These are phyloP conservation scores for Novumbra hubbsi DNA, from an alignment of 2,797 vertebrate species.

Conservation along the genomic window DNA sequence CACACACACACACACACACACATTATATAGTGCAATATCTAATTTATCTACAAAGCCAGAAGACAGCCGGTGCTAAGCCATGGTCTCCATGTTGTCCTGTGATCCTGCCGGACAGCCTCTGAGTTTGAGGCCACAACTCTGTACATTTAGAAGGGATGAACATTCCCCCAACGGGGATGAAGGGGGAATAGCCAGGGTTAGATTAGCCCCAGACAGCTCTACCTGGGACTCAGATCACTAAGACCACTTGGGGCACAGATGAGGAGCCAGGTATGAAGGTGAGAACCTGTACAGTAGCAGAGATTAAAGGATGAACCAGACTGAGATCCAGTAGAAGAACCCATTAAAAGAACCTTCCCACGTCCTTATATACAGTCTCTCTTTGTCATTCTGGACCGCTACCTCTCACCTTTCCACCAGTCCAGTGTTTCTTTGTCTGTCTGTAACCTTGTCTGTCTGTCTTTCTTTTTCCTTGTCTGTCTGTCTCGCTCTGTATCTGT, in stretches of 20 bases:
- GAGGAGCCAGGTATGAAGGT: slow-evolving; percentile 9
- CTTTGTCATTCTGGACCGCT: not conserved
- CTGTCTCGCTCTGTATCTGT: not conserved
- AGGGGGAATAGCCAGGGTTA: not conserved
- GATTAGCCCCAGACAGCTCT: slow-evolving; percentile 1
- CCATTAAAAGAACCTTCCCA: not conserved
- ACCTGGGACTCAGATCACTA: slow-evolving; percentile 14
- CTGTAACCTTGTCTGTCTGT: too few relatives aligned
- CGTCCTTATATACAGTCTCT: not conserved
- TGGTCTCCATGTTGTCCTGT: not conserved
- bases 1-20: too few relatives aligned
- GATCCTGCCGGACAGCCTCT: not conserved
- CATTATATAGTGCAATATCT: too few relatives aligned
- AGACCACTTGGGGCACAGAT: not conserved
- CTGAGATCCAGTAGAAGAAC: not conserved
- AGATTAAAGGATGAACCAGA: slow-evolving; percentile 9
- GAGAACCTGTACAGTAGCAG: slow-evolving; percentile 30
- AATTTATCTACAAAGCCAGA: not conserved
- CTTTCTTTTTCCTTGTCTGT: not conserved
- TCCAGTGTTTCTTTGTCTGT: not conserved
- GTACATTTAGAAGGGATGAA: not conserved
- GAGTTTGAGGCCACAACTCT: not conserved
- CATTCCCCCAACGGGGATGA: too few relatives aligned
- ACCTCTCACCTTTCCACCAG: too few relatives aligned
- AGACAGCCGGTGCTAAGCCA: not conserved